Conservation (phyloP, 2,888 invertebrate genomes). For the Orthosia cruda region DNA sequence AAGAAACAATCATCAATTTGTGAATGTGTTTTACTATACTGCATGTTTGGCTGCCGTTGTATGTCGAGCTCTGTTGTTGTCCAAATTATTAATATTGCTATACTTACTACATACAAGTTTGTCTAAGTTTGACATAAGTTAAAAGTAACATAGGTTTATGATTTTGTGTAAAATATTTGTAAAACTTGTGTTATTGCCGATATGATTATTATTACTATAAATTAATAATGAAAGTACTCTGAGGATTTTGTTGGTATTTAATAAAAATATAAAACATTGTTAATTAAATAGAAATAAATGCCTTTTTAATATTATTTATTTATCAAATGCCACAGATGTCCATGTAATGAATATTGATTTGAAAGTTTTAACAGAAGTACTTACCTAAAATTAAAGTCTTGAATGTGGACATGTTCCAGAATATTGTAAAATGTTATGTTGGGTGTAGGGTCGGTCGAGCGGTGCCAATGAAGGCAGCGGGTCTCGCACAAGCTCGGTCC, state of each 20-base stretch:
- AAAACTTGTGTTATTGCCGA: conserved; percentile 40
- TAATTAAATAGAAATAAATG: background rate
- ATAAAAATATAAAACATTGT: conserved; percentile 16
- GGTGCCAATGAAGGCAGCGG: conserved; percentile 92
- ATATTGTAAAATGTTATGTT: conserved; percentile 54
- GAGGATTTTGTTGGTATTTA: conserved; percentile 43
- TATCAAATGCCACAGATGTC: conserved; percentile 45
- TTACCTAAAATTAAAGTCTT: background rate
- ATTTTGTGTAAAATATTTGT: conserved; percentile 50
- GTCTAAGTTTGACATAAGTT: conserved; percentile 58
- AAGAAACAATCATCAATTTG: conserved; percentile 82
- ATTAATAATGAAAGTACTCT: conserved; percentile 8
- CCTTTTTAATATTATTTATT: conserved; percentile 24
- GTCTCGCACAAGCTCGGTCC: conserved; percentile 97
- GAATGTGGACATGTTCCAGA: conserved; percentile 32
- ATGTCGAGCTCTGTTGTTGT: conserved; percentile 79
- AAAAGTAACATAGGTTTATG: conserved; percentile 56
- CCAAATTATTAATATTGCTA: conserved; percentile 74
- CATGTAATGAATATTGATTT: conserved; percentile 20
- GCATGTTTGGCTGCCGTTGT: conserved; percentile 81
- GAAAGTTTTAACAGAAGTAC: conserved; percentile 35
- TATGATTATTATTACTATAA: conserved; percentile 33
- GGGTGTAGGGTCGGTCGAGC: conserved; percentile 85
- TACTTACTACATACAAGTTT: conserved; percentile 68
- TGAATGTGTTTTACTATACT: conserved; percentile 86